Conservation (phyloP, 2,797 vertebrate genomes). For the Crocidura indochinensis region DNA sequence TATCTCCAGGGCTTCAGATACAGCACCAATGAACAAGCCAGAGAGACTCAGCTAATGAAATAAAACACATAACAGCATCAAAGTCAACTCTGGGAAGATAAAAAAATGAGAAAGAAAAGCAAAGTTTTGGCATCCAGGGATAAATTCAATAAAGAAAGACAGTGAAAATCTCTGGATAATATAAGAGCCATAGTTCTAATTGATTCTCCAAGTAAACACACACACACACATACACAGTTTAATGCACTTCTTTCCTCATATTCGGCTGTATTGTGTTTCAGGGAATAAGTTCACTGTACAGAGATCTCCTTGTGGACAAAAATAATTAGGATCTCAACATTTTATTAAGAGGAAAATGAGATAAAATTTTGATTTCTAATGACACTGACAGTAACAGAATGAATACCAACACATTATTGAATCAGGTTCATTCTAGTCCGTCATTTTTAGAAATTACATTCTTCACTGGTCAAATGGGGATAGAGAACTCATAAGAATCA, state of each 20-base stretch:
- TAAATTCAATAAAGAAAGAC: slow-evolving; percentile 63
- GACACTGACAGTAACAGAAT: not conserved
- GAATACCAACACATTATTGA: not conserved
- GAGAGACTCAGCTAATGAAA: slow-evolving; percentile 51
- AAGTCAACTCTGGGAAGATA: slow-evolving; percentile 60
- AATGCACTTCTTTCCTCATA: slow-evolving; percentile 36
- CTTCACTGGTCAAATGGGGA: not conserved
- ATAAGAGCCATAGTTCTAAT: slow-evolving; percentile 9
- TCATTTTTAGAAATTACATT: not conserved
- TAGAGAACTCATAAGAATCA: not conserved
- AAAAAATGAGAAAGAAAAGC: slow-evolving; percentile 39
- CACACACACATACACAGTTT: not conserved
- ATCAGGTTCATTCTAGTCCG: not conserved
- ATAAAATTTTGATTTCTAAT: slow-evolving; percentile 12
- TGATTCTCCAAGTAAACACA: slow-evolving; percentile 29
- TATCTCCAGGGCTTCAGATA: slow-evolving; percentile 25
- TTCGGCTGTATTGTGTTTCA: not conserved
- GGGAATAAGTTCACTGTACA: not conserved
- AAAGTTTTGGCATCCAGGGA: slow-evolving; percentile 51
- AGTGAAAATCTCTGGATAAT: slow-evolving; percentile 57
- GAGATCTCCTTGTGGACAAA: not conserved
- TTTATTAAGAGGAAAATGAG: not conserved
- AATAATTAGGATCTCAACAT: not conserved
- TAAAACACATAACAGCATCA: slow-evolving; percentile 67
- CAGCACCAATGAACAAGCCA: slow-evolving; percentile 49